Percentiles rank a stretch among this genome's conserved stretches.
Conservation (phyloP, 2,113 vertebrate species). For the Plotosus lineatus region DNA sequence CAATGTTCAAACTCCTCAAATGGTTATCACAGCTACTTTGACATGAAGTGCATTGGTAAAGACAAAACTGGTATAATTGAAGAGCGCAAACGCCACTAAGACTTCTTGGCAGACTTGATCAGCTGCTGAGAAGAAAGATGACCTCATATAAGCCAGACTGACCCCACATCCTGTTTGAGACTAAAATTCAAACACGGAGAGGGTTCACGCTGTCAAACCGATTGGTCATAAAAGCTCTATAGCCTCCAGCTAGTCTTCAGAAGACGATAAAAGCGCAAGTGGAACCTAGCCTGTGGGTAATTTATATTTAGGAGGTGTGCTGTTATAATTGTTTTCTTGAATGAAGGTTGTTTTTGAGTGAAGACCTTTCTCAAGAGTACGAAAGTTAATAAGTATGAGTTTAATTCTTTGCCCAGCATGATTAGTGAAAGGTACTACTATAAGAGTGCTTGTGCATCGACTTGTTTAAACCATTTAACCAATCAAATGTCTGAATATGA, state of each 20-base stretch:
- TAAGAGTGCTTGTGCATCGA: slow-evolving; percentile 7
- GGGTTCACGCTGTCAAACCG: not conserved
- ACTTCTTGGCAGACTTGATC: slow-evolving; percentile 58
- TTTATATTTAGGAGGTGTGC: slow-evolving; percentile 17
- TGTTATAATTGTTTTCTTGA: slow-evolving; percentile 15
- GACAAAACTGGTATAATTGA: slow-evolving; percentile 29
- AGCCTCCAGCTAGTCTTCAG: slow-evolving; percentile 35
- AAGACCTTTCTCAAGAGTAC: not conserved
- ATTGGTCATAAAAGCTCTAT: slow-evolving; percentile 25
- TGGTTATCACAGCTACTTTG: slow-evolving; percentile 1
- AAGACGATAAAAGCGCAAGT: not conserved
- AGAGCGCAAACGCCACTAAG: slow-evolving; percentile 36
- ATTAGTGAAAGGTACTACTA: slow-evolving; percentile 4
- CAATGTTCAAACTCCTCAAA: slow-evolving; percentile 22
- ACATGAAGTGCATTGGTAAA: slow-evolving; percentile 52
- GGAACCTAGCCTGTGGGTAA: slow-evolving; percentile 19
- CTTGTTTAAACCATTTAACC: slow-evolving; percentile 13
- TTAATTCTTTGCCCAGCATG: not conserved
- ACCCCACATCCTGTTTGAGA: slow-evolving; percentile 17
- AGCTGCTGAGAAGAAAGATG: slow-evolving; percentile 46
- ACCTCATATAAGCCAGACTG: slow-evolving; percentile 32
- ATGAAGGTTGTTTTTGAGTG: slow-evolving; percentile 16
- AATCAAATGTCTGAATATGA: not conserved
- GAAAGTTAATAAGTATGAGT: slow-evolving; percentile 8
- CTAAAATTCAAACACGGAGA: slow-evolving; percentile 27